Evolutionary conservation across 2,888 invertebrate genomes (phyloP).

Genomic region (Watsonalla cultraria): DNA sequence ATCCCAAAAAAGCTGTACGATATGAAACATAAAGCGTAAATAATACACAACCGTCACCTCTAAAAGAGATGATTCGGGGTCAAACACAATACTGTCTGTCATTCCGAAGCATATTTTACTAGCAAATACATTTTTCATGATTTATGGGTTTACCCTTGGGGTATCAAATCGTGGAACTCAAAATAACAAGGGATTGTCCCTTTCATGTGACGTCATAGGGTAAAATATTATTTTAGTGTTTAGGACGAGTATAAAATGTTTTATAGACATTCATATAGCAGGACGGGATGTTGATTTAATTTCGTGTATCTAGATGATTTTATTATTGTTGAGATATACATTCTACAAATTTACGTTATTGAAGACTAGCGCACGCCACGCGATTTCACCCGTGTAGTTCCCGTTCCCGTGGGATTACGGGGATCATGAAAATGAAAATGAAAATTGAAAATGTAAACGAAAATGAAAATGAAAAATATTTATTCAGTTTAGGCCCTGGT

Average conservation of each 20-base stretch:
- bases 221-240: neutral
- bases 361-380: too few relatives aligned
- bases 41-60: neutral
- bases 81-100: conserved; percentile 16
- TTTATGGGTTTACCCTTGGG: conserved; percentile 19
- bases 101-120: conserved; percentile 26
- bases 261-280: neutral
- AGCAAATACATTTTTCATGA: conserved; percentile 29
- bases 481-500: too few relatives aligned
- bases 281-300: too few relatives aligned
- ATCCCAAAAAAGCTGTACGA: neutral
- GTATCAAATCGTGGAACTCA: conserved; percentile 22
- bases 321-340: too few relatives aligned
- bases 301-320: too few relatives aligned
- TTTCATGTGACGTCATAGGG: conserved; percentile 7
- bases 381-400: too few relatives aligned
- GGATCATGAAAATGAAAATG: too few relatives aligned
- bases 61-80: neutral
- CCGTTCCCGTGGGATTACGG: too few relatives aligned
- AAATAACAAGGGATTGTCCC: conserved; percentile 20
- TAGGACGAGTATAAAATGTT: neutral
- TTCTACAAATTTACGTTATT: too few relatives aligned
- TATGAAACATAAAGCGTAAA: neutral
- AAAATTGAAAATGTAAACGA: too few relatives aligned
- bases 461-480: too few relatives aligned